A percentile compares a stretch with the other conserved stretches of the same genome.
phyloP scores from a whole-genome alignment of 2,113 vertebrate genomes.

The Eclectus roratus region DNA sequence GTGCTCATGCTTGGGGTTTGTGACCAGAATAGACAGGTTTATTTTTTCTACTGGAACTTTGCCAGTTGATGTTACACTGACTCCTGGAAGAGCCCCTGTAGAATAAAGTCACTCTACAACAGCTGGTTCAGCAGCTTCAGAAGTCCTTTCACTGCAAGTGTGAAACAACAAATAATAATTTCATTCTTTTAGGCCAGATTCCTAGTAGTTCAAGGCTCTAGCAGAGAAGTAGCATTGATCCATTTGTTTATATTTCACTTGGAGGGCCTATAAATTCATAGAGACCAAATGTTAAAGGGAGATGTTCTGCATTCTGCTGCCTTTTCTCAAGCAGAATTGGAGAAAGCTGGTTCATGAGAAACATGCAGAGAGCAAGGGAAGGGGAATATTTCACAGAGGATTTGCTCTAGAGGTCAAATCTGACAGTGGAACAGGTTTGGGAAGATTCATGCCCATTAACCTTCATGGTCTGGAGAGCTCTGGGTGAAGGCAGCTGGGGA shows the following conservation, averaged over 20 bases:
- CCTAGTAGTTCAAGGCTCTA: background rate
- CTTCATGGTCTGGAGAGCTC: background rate
- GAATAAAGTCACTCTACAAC: background rate
- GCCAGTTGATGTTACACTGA: background rate
- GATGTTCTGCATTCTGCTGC: background rate
- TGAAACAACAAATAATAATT: background rate
- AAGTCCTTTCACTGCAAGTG: background rate
- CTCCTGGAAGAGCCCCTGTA: background rate
- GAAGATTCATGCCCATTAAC: background rate
- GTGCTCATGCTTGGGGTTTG: background rate
- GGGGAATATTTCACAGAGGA: background rate
- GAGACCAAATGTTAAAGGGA: background rate
- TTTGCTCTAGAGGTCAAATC: background rate
- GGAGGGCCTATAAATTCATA: background rate
- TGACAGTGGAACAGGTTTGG: background rate
- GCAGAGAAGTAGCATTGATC: background rate
- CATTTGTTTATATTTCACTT: background rate
- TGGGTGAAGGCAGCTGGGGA: background rate
- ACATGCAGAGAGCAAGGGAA: background rate
- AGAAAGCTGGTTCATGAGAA: background rate
- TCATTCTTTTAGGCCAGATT: background rate
- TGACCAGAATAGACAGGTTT: background rate
- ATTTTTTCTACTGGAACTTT: background rate
- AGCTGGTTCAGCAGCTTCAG: background rate
- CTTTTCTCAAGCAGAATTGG: background rate